Percentiles rank a stretch among this genome's conserved stretches.
Conservation (phyloP, 2,797 vertebrate species). For the Anomalospiza imberbis region DNA sequence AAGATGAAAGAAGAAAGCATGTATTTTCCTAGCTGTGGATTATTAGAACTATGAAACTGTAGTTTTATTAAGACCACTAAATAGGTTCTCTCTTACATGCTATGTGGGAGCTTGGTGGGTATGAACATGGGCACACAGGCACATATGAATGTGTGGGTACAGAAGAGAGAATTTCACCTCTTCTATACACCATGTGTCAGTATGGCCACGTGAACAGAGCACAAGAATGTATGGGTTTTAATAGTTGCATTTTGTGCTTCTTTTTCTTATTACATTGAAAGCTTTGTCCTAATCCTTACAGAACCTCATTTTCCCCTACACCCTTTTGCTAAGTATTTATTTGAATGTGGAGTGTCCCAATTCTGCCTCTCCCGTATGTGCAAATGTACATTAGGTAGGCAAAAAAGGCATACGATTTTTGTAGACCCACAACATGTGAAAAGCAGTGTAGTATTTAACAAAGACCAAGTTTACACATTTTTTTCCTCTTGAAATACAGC, state of each 20-base stretch:
- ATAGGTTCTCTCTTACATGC: not conserved
- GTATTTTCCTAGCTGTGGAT: conserved; percentile 24
- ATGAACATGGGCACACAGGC: not conserved
- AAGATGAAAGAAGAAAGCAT: conserved; percentile 16
- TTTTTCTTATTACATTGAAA: not conserved
- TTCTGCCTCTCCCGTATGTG: not conserved
- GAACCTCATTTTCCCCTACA: not conserved
- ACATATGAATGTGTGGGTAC: accelerated
- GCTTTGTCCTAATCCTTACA: not conserved
- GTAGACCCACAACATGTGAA: not conserved
- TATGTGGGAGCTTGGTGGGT: not conserved
- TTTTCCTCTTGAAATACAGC: not conserved
- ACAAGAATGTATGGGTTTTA: too few relatives aligned
- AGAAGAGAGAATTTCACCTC: not conserved
- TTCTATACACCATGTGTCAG: not conserved
- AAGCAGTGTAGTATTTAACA: not conserved
- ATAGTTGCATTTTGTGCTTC: not conserved
- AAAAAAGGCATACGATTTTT: not conserved
- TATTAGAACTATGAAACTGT: not conserved
- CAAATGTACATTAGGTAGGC: not conserved
- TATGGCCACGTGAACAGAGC: not conserved
- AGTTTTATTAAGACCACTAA: conserved; percentile 42
- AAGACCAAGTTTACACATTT: not conserved
- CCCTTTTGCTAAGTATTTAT: not conserved
- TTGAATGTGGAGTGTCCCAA: not conserved